Evolutionary conservation across 1,140 invertebrate species (phyloP).

Genomic region (Hypothenemus hampei): DNA sequence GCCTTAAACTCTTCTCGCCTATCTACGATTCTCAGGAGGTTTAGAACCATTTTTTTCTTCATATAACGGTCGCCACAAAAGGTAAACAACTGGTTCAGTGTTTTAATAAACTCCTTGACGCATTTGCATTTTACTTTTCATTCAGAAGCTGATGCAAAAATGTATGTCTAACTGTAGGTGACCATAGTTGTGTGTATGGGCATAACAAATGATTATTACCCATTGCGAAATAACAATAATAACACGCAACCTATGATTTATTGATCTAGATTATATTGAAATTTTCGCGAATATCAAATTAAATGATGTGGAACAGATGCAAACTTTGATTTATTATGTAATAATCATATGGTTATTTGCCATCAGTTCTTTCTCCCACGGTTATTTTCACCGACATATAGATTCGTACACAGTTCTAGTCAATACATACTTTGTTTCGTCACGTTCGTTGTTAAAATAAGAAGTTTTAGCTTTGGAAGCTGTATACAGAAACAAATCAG

Average conservation of each 20-base stretch:
- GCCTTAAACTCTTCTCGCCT: neutral
- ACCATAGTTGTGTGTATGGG: no score
- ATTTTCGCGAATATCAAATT: constrained; percentile 17
- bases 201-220: no score
- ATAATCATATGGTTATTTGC: constrained; percentile 14
- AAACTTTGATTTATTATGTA: constrained; percentile 8
- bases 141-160: no score
- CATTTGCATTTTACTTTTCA: no score
- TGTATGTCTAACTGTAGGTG: no score
- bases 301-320: constrained; percentile 21
- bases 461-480: no score
- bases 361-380: constrained; percentile 9
- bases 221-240: no score
- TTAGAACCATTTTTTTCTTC: constrained; percentile 1
- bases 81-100: no score
- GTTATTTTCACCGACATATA: neutral
- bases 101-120: no score
- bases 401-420: neutral
- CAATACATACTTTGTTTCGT: neutral
- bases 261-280: constrained; percentile 9
- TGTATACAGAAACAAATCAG: no score
- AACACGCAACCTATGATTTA: constrained; percentile 14
- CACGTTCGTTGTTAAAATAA: no score
- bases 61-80: no score
- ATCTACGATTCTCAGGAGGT: constrained; percentile 1